phyloP scores from a whole-genome alignment of 2,888 invertebrate species.

The Catocala fraxini region DNA sequence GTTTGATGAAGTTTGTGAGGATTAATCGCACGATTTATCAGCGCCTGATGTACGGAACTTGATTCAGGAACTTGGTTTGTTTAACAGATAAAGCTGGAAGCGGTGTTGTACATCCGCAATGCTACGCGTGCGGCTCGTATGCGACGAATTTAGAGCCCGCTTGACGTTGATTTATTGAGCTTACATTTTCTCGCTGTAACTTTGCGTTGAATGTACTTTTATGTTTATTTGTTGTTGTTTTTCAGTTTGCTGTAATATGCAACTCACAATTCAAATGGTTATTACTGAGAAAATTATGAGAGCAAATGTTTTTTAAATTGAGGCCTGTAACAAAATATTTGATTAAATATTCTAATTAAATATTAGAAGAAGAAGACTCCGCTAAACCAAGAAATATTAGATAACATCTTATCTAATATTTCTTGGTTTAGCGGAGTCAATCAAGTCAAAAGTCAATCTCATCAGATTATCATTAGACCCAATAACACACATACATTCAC shows the following conservation, averaged over 20 bases:
- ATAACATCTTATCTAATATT: too few relatives aligned
- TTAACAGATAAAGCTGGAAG: constrained; percentile 62
- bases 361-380: too few relatives aligned
- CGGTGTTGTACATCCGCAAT: constrained; percentile 51
- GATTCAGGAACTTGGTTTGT: constrained; percentile 59
- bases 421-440: too few relatives aligned
- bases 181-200: background rate
- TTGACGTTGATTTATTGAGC: constrained; percentile 24
- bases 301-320: too few relatives aligned
- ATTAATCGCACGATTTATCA: constrained; percentile 52
- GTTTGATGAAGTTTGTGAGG: constrained; percentile 27
- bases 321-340: too few relatives aligned
- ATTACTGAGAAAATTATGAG: too few relatives aligned
- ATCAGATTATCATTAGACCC: too few relatives aligned
- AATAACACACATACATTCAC: too few relatives aligned
- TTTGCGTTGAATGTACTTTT: background rate
- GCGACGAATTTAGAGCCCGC: constrained; percentile 42
- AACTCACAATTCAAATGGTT: too few relatives aligned
- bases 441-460: too few relatives aligned
- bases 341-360: too few relatives aligned
- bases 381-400: too few relatives aligned
- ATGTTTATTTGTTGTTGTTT: background rate
- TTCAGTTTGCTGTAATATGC: background rate
- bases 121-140: constrained; percentile 42
- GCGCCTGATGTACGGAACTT: constrained; percentile 50